Evolutionary conservation across 2,797 vertebrate genomes (phyloP).

Genomic region (Microhierax caerulescens): DNA sequence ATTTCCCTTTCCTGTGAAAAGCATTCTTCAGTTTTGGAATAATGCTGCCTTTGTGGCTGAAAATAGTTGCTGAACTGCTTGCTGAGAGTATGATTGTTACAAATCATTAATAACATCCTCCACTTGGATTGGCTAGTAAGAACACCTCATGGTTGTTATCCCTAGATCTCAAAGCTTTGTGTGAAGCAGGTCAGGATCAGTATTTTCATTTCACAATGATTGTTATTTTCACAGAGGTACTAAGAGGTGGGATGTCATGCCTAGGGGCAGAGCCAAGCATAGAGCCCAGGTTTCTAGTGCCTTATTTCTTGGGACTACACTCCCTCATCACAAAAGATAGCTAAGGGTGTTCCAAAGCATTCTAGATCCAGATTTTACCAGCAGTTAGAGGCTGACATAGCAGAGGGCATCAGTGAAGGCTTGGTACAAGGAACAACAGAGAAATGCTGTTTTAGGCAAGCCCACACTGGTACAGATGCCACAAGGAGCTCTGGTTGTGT

Average conservation of each 20-base stretch:
- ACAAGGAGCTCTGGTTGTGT: not conserved
- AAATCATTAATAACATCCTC: slow-evolving; percentile 7
- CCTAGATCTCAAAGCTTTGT: not conserved
- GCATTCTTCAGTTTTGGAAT: not conserved
- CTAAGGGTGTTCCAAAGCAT: not conserved
- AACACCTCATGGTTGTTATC: not conserved
- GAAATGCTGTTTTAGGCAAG: not conserved
- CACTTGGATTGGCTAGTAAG: not conserved
- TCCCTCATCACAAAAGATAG: not conserved
- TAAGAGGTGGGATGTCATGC: not conserved
- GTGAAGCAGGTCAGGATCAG: not conserved
- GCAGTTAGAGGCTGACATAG: not conserved
- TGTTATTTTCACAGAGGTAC: not conserved
- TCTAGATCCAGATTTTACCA: not conserved
- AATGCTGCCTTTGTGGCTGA: not conserved
- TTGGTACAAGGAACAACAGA: not conserved
- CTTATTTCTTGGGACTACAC: not conserved
- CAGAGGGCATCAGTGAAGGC: not conserved
- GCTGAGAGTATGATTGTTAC: not conserved
- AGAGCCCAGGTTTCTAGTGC: not conserved
- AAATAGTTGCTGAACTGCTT: not conserved
- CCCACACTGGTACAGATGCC: not conserved
- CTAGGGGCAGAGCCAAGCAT: not conserved
- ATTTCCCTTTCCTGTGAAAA: not conserved
- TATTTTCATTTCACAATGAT: not conserved